A percentile compares a stretch with the other conserved stretches of the same genome.
Evolutionary conservation across 92 coral and sea anemone genomes (phyloP).

Genomic region (Porites cylindrica): DNA sequence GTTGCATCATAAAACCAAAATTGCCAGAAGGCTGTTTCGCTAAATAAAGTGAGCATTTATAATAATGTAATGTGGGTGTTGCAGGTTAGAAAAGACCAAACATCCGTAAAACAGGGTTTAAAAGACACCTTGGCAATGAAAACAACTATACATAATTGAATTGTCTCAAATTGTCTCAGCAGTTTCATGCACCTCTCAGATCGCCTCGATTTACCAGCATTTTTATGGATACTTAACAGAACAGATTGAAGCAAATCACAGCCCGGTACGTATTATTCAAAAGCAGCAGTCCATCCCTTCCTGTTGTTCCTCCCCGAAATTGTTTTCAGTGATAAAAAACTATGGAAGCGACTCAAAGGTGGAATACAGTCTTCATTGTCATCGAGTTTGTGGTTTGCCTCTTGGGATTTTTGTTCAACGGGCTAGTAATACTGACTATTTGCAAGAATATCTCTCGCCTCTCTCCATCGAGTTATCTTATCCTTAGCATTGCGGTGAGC

Average conservation of each 20-base stretch:
- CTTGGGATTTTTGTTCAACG: constrained; percentile 56
- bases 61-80: background rate
- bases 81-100: background rate
- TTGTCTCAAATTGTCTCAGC: background rate
- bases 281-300: background rate
- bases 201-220: background rate
- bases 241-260: background rate
- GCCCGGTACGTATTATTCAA: background rate
- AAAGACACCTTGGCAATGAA: background rate
- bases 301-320: background rate
- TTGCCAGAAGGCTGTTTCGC: background rate
- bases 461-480: constrained; percentile 54
- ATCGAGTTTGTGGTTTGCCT: constrained; percentile 56
- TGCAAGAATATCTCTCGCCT: constrained; percentile 50
- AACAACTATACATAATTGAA: no score
- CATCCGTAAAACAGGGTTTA: constrained; percentile 3
- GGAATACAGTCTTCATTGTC: constrained; percentile 32
- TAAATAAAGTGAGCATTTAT: background rate
- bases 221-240: no score
- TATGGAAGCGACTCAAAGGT: background rate
- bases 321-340: background rate
- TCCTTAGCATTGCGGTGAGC: constrained; percentile 61
- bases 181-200: background rate
- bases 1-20: constrained; percentile 19
- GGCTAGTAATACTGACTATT: constrained; percentile 51